Percentiles rank a stretch among this genome's conserved stretches.
These are phyloP conservation scores for Cheumatopsyche charites DNA, from an alignment of 1,140 invertebrate species.

Conservation along the genomic window DNA sequence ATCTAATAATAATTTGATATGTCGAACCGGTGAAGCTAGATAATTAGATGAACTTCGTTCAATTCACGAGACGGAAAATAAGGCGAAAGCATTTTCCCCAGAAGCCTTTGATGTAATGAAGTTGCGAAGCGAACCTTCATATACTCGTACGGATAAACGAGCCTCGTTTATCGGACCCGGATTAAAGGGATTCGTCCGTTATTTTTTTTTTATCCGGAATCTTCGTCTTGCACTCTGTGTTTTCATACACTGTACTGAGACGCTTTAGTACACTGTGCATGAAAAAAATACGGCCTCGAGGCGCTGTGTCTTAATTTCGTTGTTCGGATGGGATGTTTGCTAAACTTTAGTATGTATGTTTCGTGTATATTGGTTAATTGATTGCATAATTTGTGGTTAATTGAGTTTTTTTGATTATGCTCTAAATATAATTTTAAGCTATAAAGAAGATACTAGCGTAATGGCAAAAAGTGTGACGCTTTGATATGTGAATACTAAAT, in stretches of 20 bases:
- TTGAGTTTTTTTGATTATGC: too few relatives aligned
- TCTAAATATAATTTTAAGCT: too few relatives aligned
- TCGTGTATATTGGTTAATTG: too few relatives aligned
- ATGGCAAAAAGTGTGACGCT: too few relatives aligned
- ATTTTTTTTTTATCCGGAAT: not conserved
- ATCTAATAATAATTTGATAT: constrained; percentile 17
- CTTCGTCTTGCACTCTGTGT: not conserved
- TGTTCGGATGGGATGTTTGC: too few relatives aligned
- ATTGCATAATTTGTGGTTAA: too few relatives aligned
- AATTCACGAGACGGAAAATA: constrained; percentile 12
- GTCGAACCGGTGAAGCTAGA: not conserved
- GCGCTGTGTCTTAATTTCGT: too few relatives aligned
- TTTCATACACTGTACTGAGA: not conserved
- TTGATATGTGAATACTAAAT: too few relatives aligned
- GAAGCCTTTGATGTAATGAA: constrained; percentile 9
- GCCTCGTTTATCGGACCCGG: not conserved
- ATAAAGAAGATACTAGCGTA: too few relatives aligned
- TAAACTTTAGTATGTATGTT: too few relatives aligned
- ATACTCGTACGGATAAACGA: not conserved
- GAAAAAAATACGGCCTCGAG: not conserved
- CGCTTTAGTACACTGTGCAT: not conserved
- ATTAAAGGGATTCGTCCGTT: not conserved
- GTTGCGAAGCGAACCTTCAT: not conserved
- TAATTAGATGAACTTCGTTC: constrained; percentile 8
- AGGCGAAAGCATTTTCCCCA: constrained; percentile 6